Evolutionary conservation across 2,113 vertebrate genomes (phyloP), one percentile per base, ranked within the genome.

Genomic region (Aphyosemion australe): DNA sequence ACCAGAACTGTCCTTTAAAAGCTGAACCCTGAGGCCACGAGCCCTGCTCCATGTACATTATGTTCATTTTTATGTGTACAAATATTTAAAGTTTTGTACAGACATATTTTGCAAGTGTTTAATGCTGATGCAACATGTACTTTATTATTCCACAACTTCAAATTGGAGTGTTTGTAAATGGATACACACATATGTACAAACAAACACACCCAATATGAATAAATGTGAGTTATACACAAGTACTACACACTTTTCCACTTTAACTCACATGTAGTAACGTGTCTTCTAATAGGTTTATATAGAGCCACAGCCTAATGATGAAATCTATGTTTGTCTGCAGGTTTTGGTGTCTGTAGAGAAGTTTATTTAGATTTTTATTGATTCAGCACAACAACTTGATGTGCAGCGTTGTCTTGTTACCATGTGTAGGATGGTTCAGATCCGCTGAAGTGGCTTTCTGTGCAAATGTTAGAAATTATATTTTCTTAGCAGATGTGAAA

Each of bases 61-160:
- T 78, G 59, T 85, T 82, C 61, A 85, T 82, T 65, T 76, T 56
- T 67, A 43, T 84, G 68, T 90, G 76, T 82, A 80, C 73, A 83
- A 57, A 80, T 86, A 76, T 89, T 78, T 80, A 79, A 85, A 86
- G 67, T 54, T 84, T 73, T 89, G 87, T 89, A 88, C 87, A 91
- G 73, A 84, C 82, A 80, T 51, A 76, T 89, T 89, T 89, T 86
- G 81, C 58, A 87, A 89, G 84, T 74, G 80, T 90, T 74, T 85
- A 63, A 64, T 61, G 56, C 63, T 84, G 71, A 83, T 83, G 75
- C 65, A 81, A 80, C 70, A 20, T 82, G 69, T 86, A 80, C 61
- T 81, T 78, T 81, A 72, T 51, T 80, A 80, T 59, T 82, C 46
- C 70, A 71, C 72, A 82, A 82, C 80, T 84, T 89, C 82, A 84